These are phyloP conservation scores for Drepana arcuata DNA, from an alignment of 1,140 invertebrate genomes.

Conservation along the genomic window DNA sequence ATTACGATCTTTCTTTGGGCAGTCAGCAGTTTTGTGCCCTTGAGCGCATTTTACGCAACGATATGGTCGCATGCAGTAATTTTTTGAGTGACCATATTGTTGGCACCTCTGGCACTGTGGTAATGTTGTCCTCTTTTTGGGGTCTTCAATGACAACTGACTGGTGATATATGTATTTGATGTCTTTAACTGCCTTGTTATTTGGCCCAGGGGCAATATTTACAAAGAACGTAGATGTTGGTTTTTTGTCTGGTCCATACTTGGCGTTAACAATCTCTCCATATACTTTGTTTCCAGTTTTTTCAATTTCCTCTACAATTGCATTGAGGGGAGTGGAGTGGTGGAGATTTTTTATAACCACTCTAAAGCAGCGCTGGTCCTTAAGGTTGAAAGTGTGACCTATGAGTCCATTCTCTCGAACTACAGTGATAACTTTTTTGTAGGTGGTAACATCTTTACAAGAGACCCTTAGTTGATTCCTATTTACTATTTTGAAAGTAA, in stretches of 20 bases:
- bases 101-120: constrained; percentile 16
- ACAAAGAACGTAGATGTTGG: constrained; percentile 10
- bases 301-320: constrained; percentile 10
- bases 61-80: constrained; percentile 17
- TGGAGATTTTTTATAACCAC: constrained; percentile 6
- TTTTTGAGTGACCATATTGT: constrained; percentile 20
- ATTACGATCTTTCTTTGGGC: constrained; percentile 9
- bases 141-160: constrained; percentile 8
- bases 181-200: constrained; percentile 7
- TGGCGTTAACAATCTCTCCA: constrained; percentile 13
- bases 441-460: background rate
- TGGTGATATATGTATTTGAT: constrained; percentile 6
- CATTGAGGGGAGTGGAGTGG: constrained; percentile 6
- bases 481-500: constrained; percentile 11
- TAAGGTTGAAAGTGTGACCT: constrained; percentile 13
- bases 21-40: constrained; percentile 7
- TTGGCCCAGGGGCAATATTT: constrained; percentile 3
- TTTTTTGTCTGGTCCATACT: constrained; percentile 5
- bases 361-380: constrained; percentile 8
- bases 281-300: constrained; percentile 10
- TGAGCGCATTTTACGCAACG: constrained; percentile 15
- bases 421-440: constrained; percentile 10
- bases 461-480: constrained; percentile 9
- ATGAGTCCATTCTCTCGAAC: constrained; percentile 10
- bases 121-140: constrained; percentile 8